Evolutionary conservation across 1,140 invertebrate species (phyloP), one percentile per base, ranked within the genome.

Genomic region (Drosophila burlai): DNA sequence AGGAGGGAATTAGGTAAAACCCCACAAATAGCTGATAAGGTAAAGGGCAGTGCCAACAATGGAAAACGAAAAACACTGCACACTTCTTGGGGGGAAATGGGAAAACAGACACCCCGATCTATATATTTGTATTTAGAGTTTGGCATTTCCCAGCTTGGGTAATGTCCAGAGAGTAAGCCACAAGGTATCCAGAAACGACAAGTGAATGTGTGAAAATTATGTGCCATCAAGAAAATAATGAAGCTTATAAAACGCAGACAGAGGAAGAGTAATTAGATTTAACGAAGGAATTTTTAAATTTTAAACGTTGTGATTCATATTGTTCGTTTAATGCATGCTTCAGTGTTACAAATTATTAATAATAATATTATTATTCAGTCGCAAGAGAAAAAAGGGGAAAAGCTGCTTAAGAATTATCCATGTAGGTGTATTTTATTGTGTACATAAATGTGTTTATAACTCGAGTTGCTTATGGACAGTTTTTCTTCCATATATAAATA

Each of bases 281-380:
- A 76, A 69, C 52, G 64, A 62, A 66, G 43, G 29, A 47, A 78
- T 78, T 80, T 81, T 83, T 62, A 84, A 83, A 67, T 83, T 87
- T 89, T 89, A 71, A 87, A 87, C 84, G 84, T 87, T 87, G 84
- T 87, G 84, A 87, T 89, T 89, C 75, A 89, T 81, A 89, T 75
- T 81, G 84, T 81, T 87, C 72, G 77, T 78, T 87, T 62, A 46
- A 75, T 87, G 83, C 84, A 89, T 87, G 84, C 59, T 89, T 87
- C 81, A 78, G 80, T 79, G 81, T 84, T 76, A 64, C 55, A 55
- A 42, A 61, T 54, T 64, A 71, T 31, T 24, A 63, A 47, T 47
- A 69, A 29, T 4, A 69, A 34, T 65, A 83, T 64, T 68, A 82
- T 67, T 57, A 75, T 59, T 83, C 77, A 59, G 77, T 52, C 73